These are phyloP conservation scores for Cottus gobio DNA, from an alignment of 2,113 vertebrate genomes.

Conservation along the genomic window DNA sequence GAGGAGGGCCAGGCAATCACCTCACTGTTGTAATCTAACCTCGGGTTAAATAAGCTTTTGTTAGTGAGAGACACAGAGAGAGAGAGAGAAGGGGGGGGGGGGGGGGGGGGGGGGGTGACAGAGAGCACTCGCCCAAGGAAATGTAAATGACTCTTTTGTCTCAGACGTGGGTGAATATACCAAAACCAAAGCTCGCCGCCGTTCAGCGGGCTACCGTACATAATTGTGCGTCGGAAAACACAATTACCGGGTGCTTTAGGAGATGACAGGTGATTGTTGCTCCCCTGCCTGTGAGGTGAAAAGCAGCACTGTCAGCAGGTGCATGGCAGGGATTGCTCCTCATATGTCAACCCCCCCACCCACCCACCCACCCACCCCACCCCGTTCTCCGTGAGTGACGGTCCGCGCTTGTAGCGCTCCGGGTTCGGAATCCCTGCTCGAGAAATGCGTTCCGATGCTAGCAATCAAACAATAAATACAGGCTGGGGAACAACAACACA, in stretches of 20 bases:
- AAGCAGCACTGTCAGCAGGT: constrained; percentile 57
- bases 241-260: constrained; percentile 71
- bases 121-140: constrained; percentile 66
- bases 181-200: constrained; percentile 57
- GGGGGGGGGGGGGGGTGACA: neutral
- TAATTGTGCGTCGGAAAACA: constrained; percentile 61
- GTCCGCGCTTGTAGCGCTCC: constrained; percentile 46
- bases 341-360: constrained; percentile 29
- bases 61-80: constrained; percentile 52
- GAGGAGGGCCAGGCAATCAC: constrained; percentile 88
- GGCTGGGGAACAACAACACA: neutral
- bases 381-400: constrained; percentile 48
- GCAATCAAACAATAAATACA: constrained; percentile 79
- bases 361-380: neutral
- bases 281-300: constrained; percentile 47
- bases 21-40: constrained; percentile 88
- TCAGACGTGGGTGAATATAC: constrained; percentile 73
- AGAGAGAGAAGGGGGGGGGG: constrained; percentile 50
- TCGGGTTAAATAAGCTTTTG: constrained; percentile 87
- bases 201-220: constrained; percentile 49
- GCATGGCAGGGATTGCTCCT: constrained; percentile 51
- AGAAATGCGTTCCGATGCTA: constrained; percentile 63
- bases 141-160: constrained; percentile 83
- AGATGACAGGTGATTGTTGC: constrained; percentile 70
- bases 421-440: constrained; percentile 44